A percentile compares a stretch with the other conserved stretches of the same genome.
phyloP scores from a whole-genome alignment of 2,113 vertebrate genomes.

The Rhinogobius similis region DNA sequence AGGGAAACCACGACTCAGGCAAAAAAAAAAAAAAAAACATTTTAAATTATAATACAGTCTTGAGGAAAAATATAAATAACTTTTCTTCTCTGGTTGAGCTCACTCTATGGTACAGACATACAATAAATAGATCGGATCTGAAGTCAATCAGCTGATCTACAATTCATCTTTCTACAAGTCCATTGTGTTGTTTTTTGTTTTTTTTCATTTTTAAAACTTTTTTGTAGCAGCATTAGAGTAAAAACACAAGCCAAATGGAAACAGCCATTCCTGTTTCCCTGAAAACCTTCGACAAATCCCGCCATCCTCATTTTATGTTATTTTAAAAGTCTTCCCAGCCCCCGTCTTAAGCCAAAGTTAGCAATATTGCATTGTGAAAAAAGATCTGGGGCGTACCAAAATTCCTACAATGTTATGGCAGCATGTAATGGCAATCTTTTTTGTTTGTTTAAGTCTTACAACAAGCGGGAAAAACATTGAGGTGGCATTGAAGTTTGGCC shows the following conservation, averaged over 20 bases:
- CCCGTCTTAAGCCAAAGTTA: constrained; percentile 49
- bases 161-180: constrained; percentile 74
- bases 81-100: constrained; percentile 84
- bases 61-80: constrained; percentile 98
- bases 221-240: constrained; percentile 76
- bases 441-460: constrained; percentile 30
- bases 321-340: constrained; percentile 36
- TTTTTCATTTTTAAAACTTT: background rate
- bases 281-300: constrained; percentile 65
- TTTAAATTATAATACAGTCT: constrained; percentile 91
- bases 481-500: constrained; percentile 59
- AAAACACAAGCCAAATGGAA: constrained; percentile 72
- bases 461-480: constrained; percentile 57
- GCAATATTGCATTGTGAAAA: constrained; percentile 70
- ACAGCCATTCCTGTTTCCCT: constrained; percentile 66
- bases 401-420: constrained; percentile 60
- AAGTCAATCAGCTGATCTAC: constrained; percentile 84
- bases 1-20: constrained; percentile 84
- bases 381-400: constrained; percentile 44
- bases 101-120: constrained; percentile 95
- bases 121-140: constrained; percentile 93
- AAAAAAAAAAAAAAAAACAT: constrained; percentile 79
- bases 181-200: constrained; percentile 65
- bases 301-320: constrained; percentile 12
- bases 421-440: constrained; percentile 62